Conservation (phyloP, 2,797 vertebrate genomes). For the Pelodytes ibericus region DNA sequence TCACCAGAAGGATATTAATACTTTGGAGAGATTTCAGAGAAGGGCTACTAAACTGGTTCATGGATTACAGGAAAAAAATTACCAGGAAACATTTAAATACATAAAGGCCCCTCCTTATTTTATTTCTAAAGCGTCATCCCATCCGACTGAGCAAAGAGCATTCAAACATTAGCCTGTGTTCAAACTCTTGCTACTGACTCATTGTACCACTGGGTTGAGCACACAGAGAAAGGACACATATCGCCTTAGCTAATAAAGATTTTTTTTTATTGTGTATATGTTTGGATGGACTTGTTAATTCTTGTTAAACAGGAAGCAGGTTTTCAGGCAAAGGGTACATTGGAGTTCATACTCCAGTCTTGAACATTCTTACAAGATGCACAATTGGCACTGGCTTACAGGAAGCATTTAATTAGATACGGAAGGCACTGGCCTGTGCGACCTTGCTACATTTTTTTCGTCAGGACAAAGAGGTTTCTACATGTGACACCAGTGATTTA, state of each 20-base stretch:
- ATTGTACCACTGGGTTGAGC: constrained; percentile 7
- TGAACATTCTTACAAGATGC: constrained; percentile 75
- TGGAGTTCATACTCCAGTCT: constrained; percentile 74
- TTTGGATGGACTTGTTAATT: constrained; percentile 72
- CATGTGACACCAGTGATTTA: constrained; percentile 66
- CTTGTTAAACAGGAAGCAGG: constrained; percentile 81
- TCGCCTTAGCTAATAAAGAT: constrained; percentile 61
- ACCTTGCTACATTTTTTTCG: constrained; percentile 67
- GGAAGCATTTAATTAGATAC: constrained; percentile 77
- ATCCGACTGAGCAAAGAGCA: constrained; percentile 4
- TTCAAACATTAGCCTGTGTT: constrained; percentile 21
- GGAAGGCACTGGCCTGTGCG: constrained; percentile 69
- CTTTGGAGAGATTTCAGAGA: too few relatives aligned
- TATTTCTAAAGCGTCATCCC: too few relatives aligned
- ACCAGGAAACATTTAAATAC: too few relatives aligned
- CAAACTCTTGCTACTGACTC: constrained; percentile 13
- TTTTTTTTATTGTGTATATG: constrained; percentile 66
- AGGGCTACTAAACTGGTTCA: too few relatives aligned
- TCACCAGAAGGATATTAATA: too few relatives aligned
- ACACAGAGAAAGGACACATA: constrained; percentile 56
- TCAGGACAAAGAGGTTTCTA: constrained; percentile 60
- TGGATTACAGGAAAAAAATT: too few relatives aligned
- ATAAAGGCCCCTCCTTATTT: too few relatives aligned
- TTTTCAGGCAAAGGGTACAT: constrained; percentile 72
- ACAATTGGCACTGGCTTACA: constrained; percentile 72